Conservation (phyloP, 2,113 vertebrate genomes). For the Arizona elegans region DNA sequence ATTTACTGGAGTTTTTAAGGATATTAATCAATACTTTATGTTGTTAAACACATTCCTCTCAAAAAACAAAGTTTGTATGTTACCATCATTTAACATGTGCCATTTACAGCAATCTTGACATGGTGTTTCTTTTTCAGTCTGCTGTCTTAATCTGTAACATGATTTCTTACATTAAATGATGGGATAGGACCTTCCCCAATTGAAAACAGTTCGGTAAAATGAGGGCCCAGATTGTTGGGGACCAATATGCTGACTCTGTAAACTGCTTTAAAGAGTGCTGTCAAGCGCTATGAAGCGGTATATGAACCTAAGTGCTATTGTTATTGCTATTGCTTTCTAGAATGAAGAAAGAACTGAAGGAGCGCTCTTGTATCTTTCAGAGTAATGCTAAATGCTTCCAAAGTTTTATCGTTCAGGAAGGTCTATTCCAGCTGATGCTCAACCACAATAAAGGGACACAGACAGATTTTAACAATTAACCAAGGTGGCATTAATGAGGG, state of each 20-base stretch:
- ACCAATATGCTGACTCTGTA: background rate
- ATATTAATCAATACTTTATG: background rate
- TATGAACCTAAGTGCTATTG: background rate
- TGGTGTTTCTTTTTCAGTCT: background rate
- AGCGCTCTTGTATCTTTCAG: background rate
- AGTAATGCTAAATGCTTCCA: background rate
- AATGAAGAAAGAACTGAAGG: background rate
- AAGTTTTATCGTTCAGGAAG: background rate
- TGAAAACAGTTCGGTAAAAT: background rate
- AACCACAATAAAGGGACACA: background rate
- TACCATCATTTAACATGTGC: background rate
- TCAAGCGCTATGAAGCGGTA: background rate
- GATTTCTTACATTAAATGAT: background rate
- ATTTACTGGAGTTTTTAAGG: background rate
- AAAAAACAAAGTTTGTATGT: background rate
- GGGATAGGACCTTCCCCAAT: too few species aligned
- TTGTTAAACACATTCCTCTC: background rate
- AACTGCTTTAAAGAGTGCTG: background rate
- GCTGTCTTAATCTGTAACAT: background rate
- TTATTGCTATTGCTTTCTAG: background rate
- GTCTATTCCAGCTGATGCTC: background rate
- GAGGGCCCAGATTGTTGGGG: background rate
- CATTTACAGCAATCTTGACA: background rate
- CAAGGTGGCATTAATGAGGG: background rate
- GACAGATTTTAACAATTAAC: background rate